Evolutionary conservation across 2,797 vertebrate genomes (phyloP).

Genomic region (Darevskia mixta): DNA sequence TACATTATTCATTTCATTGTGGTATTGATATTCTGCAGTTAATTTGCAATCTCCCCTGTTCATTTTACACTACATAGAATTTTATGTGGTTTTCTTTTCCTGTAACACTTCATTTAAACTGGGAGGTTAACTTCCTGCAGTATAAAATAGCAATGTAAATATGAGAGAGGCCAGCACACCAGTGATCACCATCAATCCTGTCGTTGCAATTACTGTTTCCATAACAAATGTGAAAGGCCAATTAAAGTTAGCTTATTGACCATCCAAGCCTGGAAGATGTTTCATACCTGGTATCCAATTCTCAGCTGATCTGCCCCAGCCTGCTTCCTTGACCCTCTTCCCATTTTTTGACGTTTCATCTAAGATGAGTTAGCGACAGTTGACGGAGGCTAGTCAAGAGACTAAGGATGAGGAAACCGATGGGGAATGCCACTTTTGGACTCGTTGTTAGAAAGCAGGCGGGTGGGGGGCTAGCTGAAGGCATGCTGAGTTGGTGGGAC

Average conservation of each 20-base stretch:
- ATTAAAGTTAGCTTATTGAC: conserved; percentile 19
- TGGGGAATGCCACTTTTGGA: no score
- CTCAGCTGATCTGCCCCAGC: background rate
- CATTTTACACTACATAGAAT: background rate
- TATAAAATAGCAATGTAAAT: conserved; percentile 23
- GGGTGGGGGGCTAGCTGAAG: no score
- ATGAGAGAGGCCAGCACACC: background rate
- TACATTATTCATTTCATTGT: background rate
- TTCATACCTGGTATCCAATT: background rate
- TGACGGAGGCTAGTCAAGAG: no score
- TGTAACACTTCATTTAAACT: conserved; percentile 29
- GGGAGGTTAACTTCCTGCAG: conserved; percentile 27
- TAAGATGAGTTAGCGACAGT: no score
- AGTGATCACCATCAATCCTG: conserved; percentile 20
- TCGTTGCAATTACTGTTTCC: conserved; percentile 7
- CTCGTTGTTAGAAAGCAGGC: no score
- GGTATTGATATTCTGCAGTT: background rate
- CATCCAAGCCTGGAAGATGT: conserved; percentile 16
- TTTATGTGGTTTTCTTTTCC: conserved; percentile 20
- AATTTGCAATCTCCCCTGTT: background rate
- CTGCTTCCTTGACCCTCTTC: no score
- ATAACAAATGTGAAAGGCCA: conserved; percentile 26
- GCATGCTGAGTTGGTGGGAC: no score
- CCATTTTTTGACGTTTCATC: background rate
- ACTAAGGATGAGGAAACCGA: no score